These are phyloP conservation scores for Pogonognathellus flavescens DNA, from an alignment of 1,140 invertebrate genomes.

Conservation along the genomic window DNA sequence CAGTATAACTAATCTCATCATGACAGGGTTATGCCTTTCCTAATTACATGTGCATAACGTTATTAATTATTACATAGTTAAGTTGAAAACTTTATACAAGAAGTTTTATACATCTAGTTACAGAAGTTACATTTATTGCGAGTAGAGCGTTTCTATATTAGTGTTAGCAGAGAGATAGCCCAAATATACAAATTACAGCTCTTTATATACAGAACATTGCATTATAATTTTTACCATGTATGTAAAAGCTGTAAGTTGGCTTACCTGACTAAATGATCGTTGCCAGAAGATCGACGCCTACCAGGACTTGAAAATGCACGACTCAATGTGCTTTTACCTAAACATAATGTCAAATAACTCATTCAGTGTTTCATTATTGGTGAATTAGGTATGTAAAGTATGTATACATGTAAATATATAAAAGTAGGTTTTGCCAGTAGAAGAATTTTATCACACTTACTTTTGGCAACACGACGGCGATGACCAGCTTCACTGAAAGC, in stretches of 20 bases:
- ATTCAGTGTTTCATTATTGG: no score
- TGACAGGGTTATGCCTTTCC: no score
- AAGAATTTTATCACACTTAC: slow-evolving; percentile 68
- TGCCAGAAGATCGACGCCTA: slow-evolving; percentile 61
- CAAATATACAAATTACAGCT: not conserved
- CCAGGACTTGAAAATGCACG: slow-evolving; percentile 64
- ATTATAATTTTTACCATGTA: not conserved
- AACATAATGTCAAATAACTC: not conserved
- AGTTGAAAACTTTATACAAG: no score
- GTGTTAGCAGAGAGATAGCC: slow-evolving; percentile 3
- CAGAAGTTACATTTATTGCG: not conserved
- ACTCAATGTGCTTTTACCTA: slow-evolving; percentile 60
- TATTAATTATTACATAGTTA: no score
- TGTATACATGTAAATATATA: no score
- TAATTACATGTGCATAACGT: no score
- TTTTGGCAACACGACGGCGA: slow-evolving; percentile 77
- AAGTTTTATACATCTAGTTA: no score
- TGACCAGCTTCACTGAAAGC: slow-evolving; percentile 88
- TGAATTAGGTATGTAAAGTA: no score
- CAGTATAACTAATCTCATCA: no score
- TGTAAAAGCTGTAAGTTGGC: not conserved
- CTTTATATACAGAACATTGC: not conserved
- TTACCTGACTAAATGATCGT: slow-evolving; percentile 67
- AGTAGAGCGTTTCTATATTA: not conserved
- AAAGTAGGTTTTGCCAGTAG: no score